These are phyloP conservation scores for Terrapene triunguis DNA, from an alignment of 2,113 vertebrate species.

Conservation along the genomic window DNA sequence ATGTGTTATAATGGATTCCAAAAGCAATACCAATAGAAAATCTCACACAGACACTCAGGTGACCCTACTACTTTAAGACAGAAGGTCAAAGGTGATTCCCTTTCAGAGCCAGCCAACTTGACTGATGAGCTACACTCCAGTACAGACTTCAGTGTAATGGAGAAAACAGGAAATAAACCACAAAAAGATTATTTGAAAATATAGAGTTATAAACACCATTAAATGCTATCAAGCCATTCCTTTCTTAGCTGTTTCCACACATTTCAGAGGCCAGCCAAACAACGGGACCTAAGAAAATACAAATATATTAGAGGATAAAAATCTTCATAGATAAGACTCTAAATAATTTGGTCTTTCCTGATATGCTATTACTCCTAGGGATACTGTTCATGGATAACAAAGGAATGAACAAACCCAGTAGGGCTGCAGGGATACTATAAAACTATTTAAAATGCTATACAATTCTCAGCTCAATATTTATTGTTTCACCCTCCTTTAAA, in stretches of 20 bases:
- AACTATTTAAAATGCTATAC: fast-evolving
- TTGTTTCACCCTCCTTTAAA: not conserved
- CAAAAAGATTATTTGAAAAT: slow-evolving; percentile 4
- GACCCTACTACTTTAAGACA: not conserved
- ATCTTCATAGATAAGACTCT: not conserved
- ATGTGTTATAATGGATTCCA: not conserved
- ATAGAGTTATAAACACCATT: not conserved
- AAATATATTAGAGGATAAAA: not conserved
- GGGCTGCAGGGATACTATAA: not conserved
- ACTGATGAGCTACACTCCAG: not conserved
- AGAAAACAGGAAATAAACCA: not conserved
- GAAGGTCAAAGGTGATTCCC: not conserved
- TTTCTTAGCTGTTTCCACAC: not conserved
- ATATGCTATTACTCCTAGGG: not conserved
- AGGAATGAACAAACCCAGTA: not conserved
- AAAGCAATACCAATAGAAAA: not conserved
- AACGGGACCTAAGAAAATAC: not conserved
- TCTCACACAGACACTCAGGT: not conserved
- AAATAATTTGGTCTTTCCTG: not conserved
- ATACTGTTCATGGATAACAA: not conserved
- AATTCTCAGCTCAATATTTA: not conserved
- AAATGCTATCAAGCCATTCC: not conserved
- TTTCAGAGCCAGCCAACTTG: slow-evolving; percentile 7
- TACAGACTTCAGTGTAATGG: not conserved
- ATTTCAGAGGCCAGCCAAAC: not conserved